Evolutionary conservation across 1,140 invertebrate genomes (phyloP), one percentile per base, ranked within the genome.

Genomic region (Maniola jurtina): DNA sequence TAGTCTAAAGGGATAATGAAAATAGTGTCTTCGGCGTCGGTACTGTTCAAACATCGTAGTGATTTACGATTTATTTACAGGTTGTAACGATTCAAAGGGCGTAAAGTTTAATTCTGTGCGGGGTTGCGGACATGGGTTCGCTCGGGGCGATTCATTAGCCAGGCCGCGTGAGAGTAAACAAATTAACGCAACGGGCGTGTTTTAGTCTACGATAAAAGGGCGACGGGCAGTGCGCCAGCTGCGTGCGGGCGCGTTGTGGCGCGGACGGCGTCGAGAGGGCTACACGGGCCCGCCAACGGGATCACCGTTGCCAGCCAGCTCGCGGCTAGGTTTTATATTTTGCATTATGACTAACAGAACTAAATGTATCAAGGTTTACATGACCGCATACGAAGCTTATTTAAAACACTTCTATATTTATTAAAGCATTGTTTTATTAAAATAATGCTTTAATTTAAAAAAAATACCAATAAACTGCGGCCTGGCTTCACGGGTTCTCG

Each of bases 91-190:
- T 83, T 86, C 85, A 73, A 77, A 81, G 71, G 80, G 75, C 67
- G 79, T 81, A 83, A 83, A 81, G 76, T 84, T 85, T 87, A 88
- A 85, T 82, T 76, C 69, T 68, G 77, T 70, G 59, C 61, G 79
- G 84, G 79, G 74, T 77, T 80, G 79, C 72, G 78, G 76, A 86
- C 82, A 82, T 71, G 84, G 86, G 84, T 88, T 80, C 64, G 77
- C 84, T 80, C 74, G 77, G 74, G 81, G 85, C 88, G 78, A 89
- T 90, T 90, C 86, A 90, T 90, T 90, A 90, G 83, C 75, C 77
- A 73, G 75, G 73, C 75, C 84, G 86, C 84, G 83, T 88, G 77
- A 88, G 81, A 84, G 83, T 83, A 90, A 89, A 90, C 88, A 90
- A 90, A 90, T 90, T 90, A 89, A 89, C 84, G 76, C 79, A 75